Conservation (phyloP, 2,113 vertebrate genomes). For the Microcebus lehilahytsara region DNA sequence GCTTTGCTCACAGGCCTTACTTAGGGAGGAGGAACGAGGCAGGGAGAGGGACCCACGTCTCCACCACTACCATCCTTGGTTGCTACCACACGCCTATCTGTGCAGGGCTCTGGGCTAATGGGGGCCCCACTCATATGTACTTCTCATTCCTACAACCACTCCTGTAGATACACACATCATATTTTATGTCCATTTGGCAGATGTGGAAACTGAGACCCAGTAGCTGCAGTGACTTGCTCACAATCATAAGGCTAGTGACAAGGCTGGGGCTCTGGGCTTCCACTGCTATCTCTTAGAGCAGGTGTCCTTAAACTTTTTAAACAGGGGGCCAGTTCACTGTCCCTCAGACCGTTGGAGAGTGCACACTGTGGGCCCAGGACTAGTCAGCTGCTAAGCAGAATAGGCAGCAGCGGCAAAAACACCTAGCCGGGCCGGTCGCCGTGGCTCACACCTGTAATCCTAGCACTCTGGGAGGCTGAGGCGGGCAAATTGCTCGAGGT, state of each 20-base stretch:
- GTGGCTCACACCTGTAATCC: too few relatives aligned
- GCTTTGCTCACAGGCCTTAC: not conserved
- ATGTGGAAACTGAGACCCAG: not conserved
- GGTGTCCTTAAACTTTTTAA: too few relatives aligned
- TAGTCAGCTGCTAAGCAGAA: too few relatives aligned
- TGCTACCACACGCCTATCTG: accelerated
- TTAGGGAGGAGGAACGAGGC: too few relatives aligned
- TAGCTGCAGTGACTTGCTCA: not conserved
- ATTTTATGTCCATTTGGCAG: not conserved
- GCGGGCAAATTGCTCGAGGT: too few relatives aligned
- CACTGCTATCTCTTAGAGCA: too few relatives aligned
- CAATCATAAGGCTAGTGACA: not conserved
- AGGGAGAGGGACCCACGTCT: not conserved
- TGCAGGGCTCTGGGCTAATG: not conserved
- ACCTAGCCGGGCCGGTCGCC: too few relatives aligned
- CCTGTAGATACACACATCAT: not conserved
- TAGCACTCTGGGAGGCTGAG: too few relatives aligned
- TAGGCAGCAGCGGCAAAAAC: too few relatives aligned
- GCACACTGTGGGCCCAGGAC: too few relatives aligned
- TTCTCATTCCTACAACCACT: not conserved
- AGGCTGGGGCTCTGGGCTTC: not conserved
- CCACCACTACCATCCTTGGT: not conserved
- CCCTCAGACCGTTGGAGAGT: too few relatives aligned
- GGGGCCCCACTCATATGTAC: not conserved
- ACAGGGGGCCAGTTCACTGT: too few relatives aligned